These are phyloP conservation scores for Myotis davidii DNA, from an alignment of 2,113 vertebrate genomes.

Conservation along the genomic window DNA sequence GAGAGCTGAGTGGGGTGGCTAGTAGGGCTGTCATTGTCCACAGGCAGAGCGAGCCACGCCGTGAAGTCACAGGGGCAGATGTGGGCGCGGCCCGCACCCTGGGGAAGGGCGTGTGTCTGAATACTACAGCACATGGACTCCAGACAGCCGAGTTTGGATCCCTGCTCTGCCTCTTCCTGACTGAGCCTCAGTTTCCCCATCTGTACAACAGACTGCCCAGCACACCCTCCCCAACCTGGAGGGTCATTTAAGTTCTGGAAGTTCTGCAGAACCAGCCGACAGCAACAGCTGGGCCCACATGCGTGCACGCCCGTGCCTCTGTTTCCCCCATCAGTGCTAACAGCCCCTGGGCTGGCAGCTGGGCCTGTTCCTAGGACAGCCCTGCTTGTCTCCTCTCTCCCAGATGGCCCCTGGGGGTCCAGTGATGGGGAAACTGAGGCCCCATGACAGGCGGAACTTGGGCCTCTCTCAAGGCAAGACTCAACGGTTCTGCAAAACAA, in stretches of 20 bases:
- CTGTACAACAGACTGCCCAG: not conserved
- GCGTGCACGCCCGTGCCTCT: rapidly evolving
- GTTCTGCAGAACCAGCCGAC: not conserved
- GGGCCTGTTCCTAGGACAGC: not conserved
- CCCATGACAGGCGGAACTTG: not conserved
- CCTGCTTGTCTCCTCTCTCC: not conserved
- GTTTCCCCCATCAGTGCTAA: not conserved
- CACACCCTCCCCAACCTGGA: too few species aligned
- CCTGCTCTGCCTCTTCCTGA: not conserved
- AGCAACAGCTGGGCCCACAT: too few species aligned
- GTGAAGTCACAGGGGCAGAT: rapidly evolving
- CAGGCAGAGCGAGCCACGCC: rapidly evolving
- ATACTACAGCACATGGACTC: not conserved
- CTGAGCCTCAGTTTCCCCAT: not conserved
- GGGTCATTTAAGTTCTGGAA: not conserved
- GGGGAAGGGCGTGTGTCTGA: not conserved
- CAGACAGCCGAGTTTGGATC: not conserved
- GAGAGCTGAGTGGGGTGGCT: rapidly evolving
- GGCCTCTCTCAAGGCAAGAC: not conserved
- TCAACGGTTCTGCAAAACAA: not conserved
- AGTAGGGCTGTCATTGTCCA: not conserved
- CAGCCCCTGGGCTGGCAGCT: not conserved
- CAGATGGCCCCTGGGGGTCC: not conserved
- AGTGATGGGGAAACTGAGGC: constrained; percentile 54
- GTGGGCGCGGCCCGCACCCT: rapidly evolving